phyloP scores from a whole-genome alignment of 2,113 vertebrate species.

The Morone chrysops region DNA sequence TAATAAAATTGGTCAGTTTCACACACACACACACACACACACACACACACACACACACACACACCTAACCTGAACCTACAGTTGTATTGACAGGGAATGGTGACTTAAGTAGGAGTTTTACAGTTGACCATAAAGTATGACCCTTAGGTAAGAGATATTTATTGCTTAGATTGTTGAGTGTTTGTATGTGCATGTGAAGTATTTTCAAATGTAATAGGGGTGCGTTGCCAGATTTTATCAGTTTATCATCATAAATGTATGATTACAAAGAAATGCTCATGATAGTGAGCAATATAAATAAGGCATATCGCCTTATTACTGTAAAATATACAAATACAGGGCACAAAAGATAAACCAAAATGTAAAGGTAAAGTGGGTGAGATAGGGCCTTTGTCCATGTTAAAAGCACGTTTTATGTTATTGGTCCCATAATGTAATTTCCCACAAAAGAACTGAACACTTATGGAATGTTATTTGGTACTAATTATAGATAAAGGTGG shows the following conservation, averaged over 20 bases:
- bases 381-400: neutral
- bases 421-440: neutral
- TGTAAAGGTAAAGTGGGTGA: neutral
- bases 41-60: neutral
- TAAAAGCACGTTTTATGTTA: neutral
- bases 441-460: neutral
- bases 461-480: no score
- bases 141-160: conserved; percentile 51
- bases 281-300: neutral
- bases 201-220: neutral
- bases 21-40: neutral
- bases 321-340: neutral
- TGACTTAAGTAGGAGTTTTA: conserved; percentile 50
- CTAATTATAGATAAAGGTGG: no score
- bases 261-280: conserved; percentile 13
- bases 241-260: neutral
- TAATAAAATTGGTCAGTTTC: conserved; percentile 90
- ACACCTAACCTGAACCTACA: neutral
- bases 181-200: neutral
- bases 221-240: conserved; percentile 20
- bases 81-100: neutral
- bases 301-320: neutral
- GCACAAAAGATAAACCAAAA: neutral
- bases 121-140: conserved; percentile 46
- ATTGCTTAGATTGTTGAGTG: conserved; percentile 2